phyloP scores from a whole-genome alignment of 1,140 invertebrate genomes.

The Bombus sibiricus region DNA sequence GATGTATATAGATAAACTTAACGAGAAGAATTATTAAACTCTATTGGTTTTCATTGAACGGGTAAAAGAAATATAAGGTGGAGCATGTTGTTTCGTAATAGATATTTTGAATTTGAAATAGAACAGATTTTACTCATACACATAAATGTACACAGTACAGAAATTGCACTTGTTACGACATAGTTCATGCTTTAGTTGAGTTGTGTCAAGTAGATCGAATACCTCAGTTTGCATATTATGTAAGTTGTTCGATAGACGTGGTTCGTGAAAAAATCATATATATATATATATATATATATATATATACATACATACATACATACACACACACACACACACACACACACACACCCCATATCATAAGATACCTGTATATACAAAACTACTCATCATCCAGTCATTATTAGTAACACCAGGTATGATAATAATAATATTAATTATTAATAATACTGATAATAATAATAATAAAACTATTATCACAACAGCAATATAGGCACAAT shows the following conservation, averaged over 20 bases:
- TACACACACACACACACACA: background rate
- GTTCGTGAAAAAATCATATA: slow-evolving; percentile 42
- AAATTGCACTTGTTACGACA: slow-evolving; percentile 72
- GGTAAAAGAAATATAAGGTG: background rate
- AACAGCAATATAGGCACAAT: slow-evolving; percentile 69
- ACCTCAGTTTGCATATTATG: slow-evolving; percentile 61
- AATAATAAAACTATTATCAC: slow-evolving; percentile 58
- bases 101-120: slow-evolving; percentile 31
- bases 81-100: slow-evolving; percentile 40
- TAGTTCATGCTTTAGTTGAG: slow-evolving; percentile 72
- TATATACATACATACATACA: background rate
- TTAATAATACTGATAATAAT: slow-evolving; percentile 46
- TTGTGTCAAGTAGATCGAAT: slow-evolving; percentile 60
- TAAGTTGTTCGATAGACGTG: slow-evolving; percentile 59
- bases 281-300: background rate
- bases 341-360: slow-evolving; percentile 74
- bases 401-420: slow-evolving; percentile 48
- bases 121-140: slow-evolving; percentile 29
- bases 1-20: slow-evolving; percentile 66
- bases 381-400: slow-evolving; percentile 48
- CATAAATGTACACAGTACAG: slow-evolving; percentile 49
- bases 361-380: slow-evolving; percentile 74
- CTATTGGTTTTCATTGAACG: slow-evolving; percentile 14
- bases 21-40: background rate
- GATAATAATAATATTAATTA: slow-evolving; percentile 55